A percentile compares a stretch with the other conserved stretches of the same genome.
phyloP scores from a whole-genome alignment of 2,888 invertebrate species.

The Clepsis dumicolana region DNA sequence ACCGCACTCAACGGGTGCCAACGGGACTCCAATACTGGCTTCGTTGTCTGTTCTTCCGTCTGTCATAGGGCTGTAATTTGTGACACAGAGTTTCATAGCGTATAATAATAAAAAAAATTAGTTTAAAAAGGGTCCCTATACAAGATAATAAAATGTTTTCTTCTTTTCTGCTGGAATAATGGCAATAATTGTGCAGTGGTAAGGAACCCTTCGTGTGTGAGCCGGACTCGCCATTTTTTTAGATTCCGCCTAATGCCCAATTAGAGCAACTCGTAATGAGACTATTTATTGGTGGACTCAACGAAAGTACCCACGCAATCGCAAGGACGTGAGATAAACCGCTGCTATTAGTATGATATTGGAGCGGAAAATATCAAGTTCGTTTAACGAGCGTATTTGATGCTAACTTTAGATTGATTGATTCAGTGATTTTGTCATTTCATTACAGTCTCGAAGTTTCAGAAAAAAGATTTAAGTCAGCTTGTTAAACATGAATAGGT shows the following conservation, averaged over 20 bases:
- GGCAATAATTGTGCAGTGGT: too few relatives aligned
- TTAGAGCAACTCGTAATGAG: slow-evolving; percentile 31
- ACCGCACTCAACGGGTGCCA: too few relatives aligned
- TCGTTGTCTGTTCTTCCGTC: too few relatives aligned
- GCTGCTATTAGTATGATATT: slow-evolving; percentile 14
- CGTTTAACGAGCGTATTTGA: background rate
- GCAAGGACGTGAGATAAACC: slow-evolving; percentile 18
- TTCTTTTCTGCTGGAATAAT: too few relatives aligned
- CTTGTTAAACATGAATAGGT: slow-evolving; percentile 25
- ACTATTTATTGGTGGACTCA: slow-evolving; percentile 28
- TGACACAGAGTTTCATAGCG: too few relatives aligned
- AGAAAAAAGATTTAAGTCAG: slow-evolving; percentile 15
- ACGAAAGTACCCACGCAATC: slow-evolving; percentile 16
- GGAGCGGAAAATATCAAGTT: slow-evolving; percentile 3
- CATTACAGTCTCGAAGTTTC: background rate
- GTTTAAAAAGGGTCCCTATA: too few relatives aligned
- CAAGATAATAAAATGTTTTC: too few relatives aligned
- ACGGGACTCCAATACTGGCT: too few relatives aligned
- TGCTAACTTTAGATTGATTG: slow-evolving; percentile 1
- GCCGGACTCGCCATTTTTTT: slow-evolving; percentile 52
- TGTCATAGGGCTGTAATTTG: too few relatives aligned
- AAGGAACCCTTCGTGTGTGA: too few relatives aligned
- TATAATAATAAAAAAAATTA: too few relatives aligned
- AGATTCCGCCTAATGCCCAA: slow-evolving; percentile 37
- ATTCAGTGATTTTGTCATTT: slow-evolving; percentile 1